A percentile compares a stretch with the other conserved stretches of the same genome.
Conservation (phyloP, 2,113 vertebrate species). For the Rhagologus leucostigma region DNA sequence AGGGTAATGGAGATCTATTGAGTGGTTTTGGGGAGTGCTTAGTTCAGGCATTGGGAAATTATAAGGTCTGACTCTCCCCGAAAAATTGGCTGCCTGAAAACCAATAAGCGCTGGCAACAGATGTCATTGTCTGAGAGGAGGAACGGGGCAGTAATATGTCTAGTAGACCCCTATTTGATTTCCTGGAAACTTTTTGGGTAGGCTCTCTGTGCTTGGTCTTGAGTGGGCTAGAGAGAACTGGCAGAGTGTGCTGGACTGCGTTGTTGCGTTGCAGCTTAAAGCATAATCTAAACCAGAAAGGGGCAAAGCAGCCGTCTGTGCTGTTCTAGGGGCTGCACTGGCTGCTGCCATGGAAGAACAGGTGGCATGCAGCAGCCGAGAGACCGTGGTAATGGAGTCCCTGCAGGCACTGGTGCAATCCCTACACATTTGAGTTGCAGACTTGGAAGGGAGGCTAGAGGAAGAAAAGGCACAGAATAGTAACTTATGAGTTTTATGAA, state of each 20-base stretch:
- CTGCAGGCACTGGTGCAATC: neutral
- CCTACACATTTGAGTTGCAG: too few species aligned
- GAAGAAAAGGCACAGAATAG: neutral
- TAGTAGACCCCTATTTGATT: neutral
- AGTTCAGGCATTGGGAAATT: neutral
- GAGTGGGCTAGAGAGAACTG: neutral
- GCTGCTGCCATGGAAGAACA: neutral
- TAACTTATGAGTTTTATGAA: neutral
- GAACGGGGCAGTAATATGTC: neutral
- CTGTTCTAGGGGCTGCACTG: neutral
- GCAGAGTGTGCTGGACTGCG: neutral
- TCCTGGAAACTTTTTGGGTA: neutral
- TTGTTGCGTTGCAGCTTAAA: neutral
- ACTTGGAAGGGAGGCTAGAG: neutral
- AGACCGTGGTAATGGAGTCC: neutral
- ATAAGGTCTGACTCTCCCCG: neutral
- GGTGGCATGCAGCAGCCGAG: accelerated
- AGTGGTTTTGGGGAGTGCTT: neutral
- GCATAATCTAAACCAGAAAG: neutral
- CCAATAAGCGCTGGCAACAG: neutral
- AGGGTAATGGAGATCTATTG: neutral
- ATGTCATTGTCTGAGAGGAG: neutral
- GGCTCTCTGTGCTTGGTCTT: neutral
- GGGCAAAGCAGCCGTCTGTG: neutral
- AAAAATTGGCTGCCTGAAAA: neutral